Conservation (phyloP, 2,888 invertebrate species). For the Scaptomyza caliginosa region DNA sequence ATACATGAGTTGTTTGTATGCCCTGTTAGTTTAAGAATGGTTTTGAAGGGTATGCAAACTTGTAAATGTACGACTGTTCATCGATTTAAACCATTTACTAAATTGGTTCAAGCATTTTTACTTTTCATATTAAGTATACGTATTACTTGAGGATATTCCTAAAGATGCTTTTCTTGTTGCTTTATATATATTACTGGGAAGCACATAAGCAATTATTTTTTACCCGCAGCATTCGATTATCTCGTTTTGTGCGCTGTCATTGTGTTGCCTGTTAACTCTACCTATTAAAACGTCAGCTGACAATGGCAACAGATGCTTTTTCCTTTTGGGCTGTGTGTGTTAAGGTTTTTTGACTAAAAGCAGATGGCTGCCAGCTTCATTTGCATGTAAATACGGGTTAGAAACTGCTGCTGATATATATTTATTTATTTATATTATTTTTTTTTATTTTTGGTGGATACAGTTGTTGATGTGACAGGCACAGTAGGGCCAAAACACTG, state of each 20-base stretch:
- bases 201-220: not conserved
- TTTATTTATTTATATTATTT: conserved; percentile 6
- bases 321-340: conserved; percentile 18
- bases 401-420: conserved; percentile 10
- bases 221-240: not conserved
- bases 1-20: conserved; percentile 16
- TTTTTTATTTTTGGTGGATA: not conserved
- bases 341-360: conserved; percentile 26
- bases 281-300: conserved; percentile 61
- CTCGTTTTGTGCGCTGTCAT: conserved; percentile 22
- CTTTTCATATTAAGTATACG: not conserved
- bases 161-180: not conserved
- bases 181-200: not conserved
- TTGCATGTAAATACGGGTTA: conserved; percentile 61
- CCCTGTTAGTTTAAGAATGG: not conserved
- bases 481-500: conserved; percentile 14
- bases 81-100: no score
- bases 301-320: conserved; percentile 36
- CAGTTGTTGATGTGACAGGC: conserved; percentile 3
- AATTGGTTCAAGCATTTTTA: no score
- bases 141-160: not conserved
- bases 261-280: conserved; percentile 52
- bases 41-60: not conserved
- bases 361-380: conserved; percentile 58
- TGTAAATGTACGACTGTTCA: not conserved